Conservation (phyloP, 53 echinoderm and acorn worm genomes). For the Zoroaster sp. region DNA sequence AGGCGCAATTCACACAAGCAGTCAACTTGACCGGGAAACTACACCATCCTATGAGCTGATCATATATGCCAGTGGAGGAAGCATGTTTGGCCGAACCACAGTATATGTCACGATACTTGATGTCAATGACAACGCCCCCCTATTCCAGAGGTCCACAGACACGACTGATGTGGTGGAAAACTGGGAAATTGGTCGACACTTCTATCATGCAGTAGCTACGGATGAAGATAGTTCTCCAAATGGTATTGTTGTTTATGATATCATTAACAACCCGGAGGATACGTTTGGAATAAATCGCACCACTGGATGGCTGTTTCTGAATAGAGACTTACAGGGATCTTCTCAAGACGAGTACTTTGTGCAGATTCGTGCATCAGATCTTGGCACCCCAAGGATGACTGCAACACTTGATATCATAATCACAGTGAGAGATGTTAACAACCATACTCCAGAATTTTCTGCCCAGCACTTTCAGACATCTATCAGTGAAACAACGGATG, state of each 20-base stretch:
- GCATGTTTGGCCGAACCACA: conserved; percentile 63
- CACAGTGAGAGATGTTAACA: conserved; percentile 87
- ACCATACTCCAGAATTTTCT: conserved; percentile 78
- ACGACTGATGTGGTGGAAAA: conserved; percentile 86
- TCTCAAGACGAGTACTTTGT: conserved; percentile 60
- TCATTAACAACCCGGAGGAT: conserved; percentile 61
- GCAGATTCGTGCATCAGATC: conserved; percentile 77
- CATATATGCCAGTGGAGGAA: conserved; percentile 73
- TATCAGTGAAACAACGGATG: conserved; percentile 65
- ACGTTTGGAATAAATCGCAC: conserved; percentile 81
- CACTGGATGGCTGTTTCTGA: conserved; percentile 78
- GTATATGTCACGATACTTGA: conserved; percentile 75
- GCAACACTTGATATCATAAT: conserved; percentile 65
- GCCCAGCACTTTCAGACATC: conserved; percentile 50
- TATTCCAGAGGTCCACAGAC: conserved; percentile 50
- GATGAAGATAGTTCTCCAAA: conserved; percentile 89
- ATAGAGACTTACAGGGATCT: conserved; percentile 64
- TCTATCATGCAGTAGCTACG: conserved; percentile 72
- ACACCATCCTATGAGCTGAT: conserved; percentile 56
- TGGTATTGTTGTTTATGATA: conserved; percentile 77
- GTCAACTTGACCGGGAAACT: conserved; percentile 73
- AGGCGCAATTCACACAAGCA: conserved; percentile 62
- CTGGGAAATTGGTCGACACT: conserved; percentile 78
- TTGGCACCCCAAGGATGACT: conserved; percentile 82
- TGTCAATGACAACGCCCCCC: conserved; percentile 89